Evolutionary conservation across 1,140 invertebrate genomes (phyloP).

Genomic region (Panagrolaimus sp.): DNA sequence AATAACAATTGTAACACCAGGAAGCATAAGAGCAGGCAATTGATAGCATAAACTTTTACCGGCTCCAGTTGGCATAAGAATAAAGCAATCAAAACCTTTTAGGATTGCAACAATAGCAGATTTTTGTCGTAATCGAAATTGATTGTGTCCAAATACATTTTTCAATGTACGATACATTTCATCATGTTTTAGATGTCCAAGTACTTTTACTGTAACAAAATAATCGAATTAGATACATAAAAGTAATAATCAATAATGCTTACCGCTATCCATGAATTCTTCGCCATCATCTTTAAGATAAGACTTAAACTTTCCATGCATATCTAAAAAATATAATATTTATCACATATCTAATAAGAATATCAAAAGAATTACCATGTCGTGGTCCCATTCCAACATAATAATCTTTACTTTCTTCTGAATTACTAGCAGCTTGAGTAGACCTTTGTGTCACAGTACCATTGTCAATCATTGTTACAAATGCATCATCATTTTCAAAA

Average conservation of each 20-base stretch:
- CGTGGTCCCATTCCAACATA: not conserved
- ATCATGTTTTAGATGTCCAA: not conserved
- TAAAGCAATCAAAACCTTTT: constrained; percentile 63
- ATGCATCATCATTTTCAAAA: not conserved
- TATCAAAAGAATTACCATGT: not conserved
- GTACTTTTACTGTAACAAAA: not conserved
- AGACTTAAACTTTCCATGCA: constrained; percentile 14
- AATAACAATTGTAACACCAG: constrained; percentile 76
- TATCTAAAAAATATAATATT: not conserved
- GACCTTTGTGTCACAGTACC: not conserved
- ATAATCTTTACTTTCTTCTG: not conserved
- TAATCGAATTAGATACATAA: no score
- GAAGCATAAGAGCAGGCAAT: constrained; percentile 73
- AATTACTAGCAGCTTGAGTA: no score
- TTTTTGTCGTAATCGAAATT: constrained; percentile 83
- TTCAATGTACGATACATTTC: constrained; percentile 62
- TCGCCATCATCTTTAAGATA: constrained; percentile 16
- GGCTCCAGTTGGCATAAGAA: constrained; percentile 67
- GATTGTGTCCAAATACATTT: constrained; percentile 76
- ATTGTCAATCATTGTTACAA: not conserved
- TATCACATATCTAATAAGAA: no score
- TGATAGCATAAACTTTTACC: constrained; percentile 93
- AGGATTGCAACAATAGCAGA: constrained; percentile 89
- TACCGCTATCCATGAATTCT: constrained; percentile 9
- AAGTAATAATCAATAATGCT: no score